phyloP scores from a whole-genome alignment of 2,888 invertebrate species.

The Blastobasis adustella region DNA sequence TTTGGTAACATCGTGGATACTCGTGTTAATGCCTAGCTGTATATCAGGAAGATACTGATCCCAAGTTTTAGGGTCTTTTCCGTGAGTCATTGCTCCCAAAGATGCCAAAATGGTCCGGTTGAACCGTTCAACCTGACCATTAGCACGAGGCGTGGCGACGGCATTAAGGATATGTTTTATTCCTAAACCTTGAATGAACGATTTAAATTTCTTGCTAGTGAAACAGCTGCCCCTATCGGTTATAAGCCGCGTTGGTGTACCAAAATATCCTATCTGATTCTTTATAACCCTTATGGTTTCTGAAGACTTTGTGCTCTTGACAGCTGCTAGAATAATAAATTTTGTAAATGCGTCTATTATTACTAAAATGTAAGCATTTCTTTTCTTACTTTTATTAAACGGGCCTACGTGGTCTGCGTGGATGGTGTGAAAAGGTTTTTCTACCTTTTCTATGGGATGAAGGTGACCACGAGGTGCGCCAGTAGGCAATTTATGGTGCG shows the following conservation, averaged over 20 bases:
- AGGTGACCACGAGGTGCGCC: slow-evolving; percentile 3
- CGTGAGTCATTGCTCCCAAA: slow-evolving; percentile 7
- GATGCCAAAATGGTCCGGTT: slow-evolving; percentile 15
- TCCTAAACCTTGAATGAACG: slow-evolving; percentile 3
- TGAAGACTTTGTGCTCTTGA: slow-evolving; percentile 6
- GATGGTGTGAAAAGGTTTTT: slow-evolving; percentile 4
- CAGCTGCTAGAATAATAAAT: slow-evolving; percentile 5
- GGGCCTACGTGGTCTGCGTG: slow-evolving; percentile 12
- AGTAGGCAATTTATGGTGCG: slow-evolving; percentile 3
- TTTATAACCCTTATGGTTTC: slow-evolving; percentile 3
- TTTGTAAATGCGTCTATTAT: slow-evolving; percentile 12
- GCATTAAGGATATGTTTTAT: slow-evolving; percentile 16
- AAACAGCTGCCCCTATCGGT: slow-evolving; percentile 12
- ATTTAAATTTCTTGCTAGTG: slow-evolving; percentile 9
- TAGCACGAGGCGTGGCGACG: slow-evolving; percentile 18
- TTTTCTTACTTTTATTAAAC: slow-evolving; percentile 7
- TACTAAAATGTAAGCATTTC: slow-evolving; percentile 11
- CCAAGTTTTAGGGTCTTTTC: slow-evolving; percentile 6
- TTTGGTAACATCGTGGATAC: slow-evolving; percentile 6
- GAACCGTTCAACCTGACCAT: slow-evolving; percentile 17
- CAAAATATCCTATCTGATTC: slow-evolving; percentile 7
- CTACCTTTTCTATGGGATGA: slow-evolving; percentile 6
- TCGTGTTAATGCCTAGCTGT: slow-evolving; percentile 12
- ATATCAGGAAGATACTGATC: slow-evolving; percentile 6
- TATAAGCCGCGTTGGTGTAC: slow-evolving; percentile 8